phyloP scores from a whole-genome alignment of 2,797 vertebrate genomes.

The Paramormyrops hopkinsi region DNA sequence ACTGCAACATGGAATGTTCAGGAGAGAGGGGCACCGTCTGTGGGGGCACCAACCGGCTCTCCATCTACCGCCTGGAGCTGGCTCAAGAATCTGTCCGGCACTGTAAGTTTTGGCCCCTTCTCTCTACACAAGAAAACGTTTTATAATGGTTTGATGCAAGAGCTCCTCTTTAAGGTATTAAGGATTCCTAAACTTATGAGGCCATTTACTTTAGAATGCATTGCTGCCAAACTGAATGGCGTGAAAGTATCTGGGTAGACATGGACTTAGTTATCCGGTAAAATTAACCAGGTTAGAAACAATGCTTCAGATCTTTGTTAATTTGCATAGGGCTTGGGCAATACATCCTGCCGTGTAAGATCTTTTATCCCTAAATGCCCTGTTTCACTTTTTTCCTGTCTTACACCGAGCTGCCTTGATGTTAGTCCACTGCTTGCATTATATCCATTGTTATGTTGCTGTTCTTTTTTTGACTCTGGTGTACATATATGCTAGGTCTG shows the following conservation, averaged over 20 bases:
- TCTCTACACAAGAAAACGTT: neutral
- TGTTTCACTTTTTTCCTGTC: neutral
- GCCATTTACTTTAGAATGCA: neutral
- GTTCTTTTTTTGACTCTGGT: neutral
- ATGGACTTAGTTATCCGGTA: neutral
- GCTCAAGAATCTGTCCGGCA: slow-evolving; percentile 87
- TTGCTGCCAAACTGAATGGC: neutral
- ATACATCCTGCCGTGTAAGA: neutral
- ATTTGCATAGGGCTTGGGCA: neutral
- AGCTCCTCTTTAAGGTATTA: neutral
- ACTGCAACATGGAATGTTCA: slow-evolving; percentile 94
- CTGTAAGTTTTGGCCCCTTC: slow-evolving; percentile 67
- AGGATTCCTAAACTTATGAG: neutral
- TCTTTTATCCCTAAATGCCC: neutral
- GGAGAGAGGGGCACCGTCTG: slow-evolving; percentile 80
- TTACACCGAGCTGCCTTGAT: neutral
- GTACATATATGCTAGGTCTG: neutral
- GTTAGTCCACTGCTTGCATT: neutral
- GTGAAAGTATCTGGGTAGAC: neutral
- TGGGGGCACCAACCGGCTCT: slow-evolving; percentile 84
- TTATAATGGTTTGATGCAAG: neutral
- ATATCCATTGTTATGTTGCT: neutral
- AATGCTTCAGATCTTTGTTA: neutral
- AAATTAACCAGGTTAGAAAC: neutral
- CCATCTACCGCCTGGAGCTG: slow-evolving; percentile 89